These are phyloP conservation scores for Catostylus mosaicus DNA, from an alignment of 30 jellyfish, hydroid and myxozoan genomes.

Conservation along the genomic window DNA sequence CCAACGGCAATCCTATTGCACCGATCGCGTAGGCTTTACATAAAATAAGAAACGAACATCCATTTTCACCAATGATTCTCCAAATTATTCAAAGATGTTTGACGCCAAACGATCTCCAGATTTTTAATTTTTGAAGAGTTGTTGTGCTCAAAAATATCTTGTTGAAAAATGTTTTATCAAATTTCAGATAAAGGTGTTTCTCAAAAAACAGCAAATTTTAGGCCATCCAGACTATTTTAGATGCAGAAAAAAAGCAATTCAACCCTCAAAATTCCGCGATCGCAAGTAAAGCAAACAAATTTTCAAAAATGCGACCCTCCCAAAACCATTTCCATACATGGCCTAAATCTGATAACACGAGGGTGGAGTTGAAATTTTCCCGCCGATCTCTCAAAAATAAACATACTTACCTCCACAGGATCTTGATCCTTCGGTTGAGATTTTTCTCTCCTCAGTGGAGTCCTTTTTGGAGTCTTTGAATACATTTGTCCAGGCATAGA, in stretches of 20 bases:
- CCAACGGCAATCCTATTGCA: too few species aligned
- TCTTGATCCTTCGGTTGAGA: constrained; percentile 66
- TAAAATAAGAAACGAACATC: too few species aligned
- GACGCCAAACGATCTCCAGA: too few species aligned
- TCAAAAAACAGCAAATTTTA: neutral
- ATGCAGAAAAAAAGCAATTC: neutral
- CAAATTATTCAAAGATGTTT: too few species aligned
- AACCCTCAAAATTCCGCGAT: neutral
- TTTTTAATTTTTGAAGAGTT: too few species aligned
- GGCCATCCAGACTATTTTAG: neutral
- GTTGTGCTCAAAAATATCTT: too few species aligned
- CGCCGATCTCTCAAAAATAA: neutral
- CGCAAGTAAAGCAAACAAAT: neutral
- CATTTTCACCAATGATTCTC: too few species aligned
- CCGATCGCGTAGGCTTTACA: too few species aligned
- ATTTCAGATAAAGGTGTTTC: too few species aligned
- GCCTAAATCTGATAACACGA: neutral
- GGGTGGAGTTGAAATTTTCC: neutral
- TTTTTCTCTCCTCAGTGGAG: constrained; percentile 72
- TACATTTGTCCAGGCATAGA: constrained; percentile 28
- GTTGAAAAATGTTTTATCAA: too few species aligned
- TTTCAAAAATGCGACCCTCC: neutral
- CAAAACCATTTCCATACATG: neutral
- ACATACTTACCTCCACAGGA: constrained; percentile 74
- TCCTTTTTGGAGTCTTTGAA: constrained; percentile 48